Percentiles rank a stretch among this genome's conserved stretches.
These are phyloP conservation scores for Trachelipus rathkii DNA, from an alignment of 1,140 invertebrate genomes.

Conservation along the genomic window DNA sequence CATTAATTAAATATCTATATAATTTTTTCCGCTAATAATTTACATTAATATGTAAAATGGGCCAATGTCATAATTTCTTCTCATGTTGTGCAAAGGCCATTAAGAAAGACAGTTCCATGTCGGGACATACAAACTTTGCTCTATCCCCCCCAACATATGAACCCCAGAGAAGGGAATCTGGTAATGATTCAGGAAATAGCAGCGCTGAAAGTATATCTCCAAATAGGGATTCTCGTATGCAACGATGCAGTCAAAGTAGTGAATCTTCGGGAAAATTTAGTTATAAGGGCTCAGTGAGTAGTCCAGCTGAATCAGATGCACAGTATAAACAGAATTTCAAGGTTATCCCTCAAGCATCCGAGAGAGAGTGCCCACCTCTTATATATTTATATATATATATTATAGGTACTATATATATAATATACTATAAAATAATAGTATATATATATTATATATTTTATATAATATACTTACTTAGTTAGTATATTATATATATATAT, in stretches of 20 bases:
- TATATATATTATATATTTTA: too few relatives aligned
- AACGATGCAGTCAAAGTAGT: not conserved
- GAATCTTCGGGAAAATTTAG: not conserved
- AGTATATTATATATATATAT: too few relatives aligned
- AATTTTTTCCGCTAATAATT: constrained; percentile 2
- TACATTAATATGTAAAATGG: not conserved
- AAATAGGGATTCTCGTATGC: not conserved
- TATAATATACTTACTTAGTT: too few relatives aligned
- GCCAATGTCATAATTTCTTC: not conserved
- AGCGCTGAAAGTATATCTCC: not conserved
- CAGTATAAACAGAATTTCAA: not conserved
- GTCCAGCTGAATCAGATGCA: not conserved
- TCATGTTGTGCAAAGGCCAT: not conserved
- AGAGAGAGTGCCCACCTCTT: too few relatives aligned
- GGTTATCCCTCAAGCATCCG: too few relatives aligned
- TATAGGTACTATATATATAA: too few relatives aligned
- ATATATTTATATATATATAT: too few relatives aligned
- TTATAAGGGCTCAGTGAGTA: not conserved
- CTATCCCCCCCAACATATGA: not conserved
- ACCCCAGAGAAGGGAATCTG: not conserved
- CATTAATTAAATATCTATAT: not conserved
- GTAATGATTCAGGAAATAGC: not conserved
- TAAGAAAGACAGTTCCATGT: not conserved
- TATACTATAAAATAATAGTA: too few relatives aligned
- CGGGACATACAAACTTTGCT: not conserved